These are phyloP conservation scores for Pao palembangensis DNA, from an alignment of 2,113 vertebrate genomes.

Conservation along the genomic window DNA sequence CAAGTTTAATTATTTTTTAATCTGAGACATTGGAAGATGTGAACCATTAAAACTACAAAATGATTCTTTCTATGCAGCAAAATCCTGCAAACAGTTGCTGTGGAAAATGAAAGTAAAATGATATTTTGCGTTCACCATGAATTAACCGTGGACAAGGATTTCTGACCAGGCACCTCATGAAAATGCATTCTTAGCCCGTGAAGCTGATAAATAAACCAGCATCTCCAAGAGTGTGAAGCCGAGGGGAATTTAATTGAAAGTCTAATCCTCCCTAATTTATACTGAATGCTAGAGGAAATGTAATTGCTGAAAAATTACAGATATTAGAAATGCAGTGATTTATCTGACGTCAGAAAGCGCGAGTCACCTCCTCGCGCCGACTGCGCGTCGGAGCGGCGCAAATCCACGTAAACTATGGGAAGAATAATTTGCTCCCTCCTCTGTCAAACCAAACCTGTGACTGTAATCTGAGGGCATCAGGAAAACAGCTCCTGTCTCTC, in stretches of 20 bases:
- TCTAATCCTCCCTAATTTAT: background rate
- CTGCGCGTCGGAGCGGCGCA: constrained; percentile 42
- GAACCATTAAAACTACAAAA: too few species aligned
- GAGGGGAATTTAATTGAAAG: constrained; percentile 17
- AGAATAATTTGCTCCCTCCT: constrained; percentile 64
- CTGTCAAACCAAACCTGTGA: constrained; percentile 58
- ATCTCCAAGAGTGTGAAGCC: background rate
- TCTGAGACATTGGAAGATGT: too few species aligned
- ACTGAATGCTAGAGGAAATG: background rate
- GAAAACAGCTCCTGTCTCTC: constrained; percentile 53
- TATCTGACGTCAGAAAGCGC: constrained; percentile 32
- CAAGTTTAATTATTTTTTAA: too few species aligned
- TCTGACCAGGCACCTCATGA: constrained; percentile 12
- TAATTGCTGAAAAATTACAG: constrained; percentile 18
- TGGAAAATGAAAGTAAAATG: too few species aligned
- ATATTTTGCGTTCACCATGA: too few species aligned
- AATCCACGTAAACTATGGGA: constrained; percentile 50
- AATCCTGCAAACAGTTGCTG: too few species aligned
- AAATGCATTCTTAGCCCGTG: constrained; percentile 15
- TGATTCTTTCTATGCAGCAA: too few species aligned
- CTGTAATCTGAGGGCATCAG: constrained; percentile 56
- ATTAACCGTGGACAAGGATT: too few species aligned
- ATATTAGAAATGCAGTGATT: constrained; percentile 20
- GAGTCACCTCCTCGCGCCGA: constrained; percentile 13
- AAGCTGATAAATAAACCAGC: constrained; percentile 11